phyloP scores from a whole-genome alignment of 2,797 vertebrate genomes.

The Tokudaia muenninki region DNA sequence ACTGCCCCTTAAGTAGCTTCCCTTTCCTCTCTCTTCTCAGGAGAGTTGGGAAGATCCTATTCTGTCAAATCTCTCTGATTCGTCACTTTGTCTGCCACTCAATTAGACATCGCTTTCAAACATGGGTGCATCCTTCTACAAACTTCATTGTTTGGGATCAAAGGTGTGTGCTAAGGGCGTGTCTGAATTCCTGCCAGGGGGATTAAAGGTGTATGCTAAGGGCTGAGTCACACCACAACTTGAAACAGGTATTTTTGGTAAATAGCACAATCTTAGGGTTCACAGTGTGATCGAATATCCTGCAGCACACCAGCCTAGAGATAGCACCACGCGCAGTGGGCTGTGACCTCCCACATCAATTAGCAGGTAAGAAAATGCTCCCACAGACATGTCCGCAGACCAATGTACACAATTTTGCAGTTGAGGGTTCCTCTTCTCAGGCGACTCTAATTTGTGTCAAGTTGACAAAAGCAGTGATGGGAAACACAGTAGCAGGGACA shows the following conservation, averaged over 20 bases:
- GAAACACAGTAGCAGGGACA: rapidly evolving
- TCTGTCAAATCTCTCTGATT: neutral
- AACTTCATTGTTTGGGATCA: neutral
- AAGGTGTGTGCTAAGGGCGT: neutral
- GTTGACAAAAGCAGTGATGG: neutral
- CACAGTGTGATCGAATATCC: neutral
- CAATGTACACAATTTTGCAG: neutral
- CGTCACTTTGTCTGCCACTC: neutral
- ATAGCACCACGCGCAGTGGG: neutral
- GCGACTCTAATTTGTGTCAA: too few species aligned
- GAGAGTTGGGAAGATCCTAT: neutral
- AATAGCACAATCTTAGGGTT: neutral
- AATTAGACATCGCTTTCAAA: neutral
- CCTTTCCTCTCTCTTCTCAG: neutral
- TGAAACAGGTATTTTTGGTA: neutral
- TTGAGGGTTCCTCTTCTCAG: too few species aligned
- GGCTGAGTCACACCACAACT: neutral
- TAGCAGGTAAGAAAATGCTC: neutral
- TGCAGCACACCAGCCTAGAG: neutral
- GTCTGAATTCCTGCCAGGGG: too few species aligned
- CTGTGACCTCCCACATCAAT: neutral
- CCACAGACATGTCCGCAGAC: neutral
- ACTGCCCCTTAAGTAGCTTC: neutral
- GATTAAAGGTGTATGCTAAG: neutral
- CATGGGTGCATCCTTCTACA: neutral